Conservation (phyloP, 1,140 invertebrate species). For the Leptopilina clavipes region DNA sequence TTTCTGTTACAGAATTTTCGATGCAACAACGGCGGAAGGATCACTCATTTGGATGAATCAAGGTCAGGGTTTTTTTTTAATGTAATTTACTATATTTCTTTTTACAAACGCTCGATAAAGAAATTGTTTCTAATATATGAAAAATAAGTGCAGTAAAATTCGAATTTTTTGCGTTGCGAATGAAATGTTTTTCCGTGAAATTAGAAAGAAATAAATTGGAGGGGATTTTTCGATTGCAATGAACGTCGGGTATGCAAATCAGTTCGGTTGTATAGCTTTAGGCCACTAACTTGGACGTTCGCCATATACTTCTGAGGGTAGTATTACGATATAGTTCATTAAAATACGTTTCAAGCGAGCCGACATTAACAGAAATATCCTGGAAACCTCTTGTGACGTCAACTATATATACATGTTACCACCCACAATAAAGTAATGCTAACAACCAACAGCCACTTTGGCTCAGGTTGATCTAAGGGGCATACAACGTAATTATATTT, state of each 20-base stretch:
- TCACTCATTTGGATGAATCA: too few species aligned
- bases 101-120: too few species aligned
- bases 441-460: not conserved
- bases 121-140: too few species aligned
- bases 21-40: too few species aligned
- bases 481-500: too few species aligned
- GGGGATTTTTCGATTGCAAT: conserved; percentile 7
- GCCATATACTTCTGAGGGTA: conserved; percentile 60
- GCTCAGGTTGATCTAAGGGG: not conserved
- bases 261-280: conserved; percentile 57
- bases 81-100: too few species aligned
- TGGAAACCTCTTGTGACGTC: not conserved
- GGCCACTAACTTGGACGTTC: conserved; percentile 52
- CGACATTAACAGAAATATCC: not conserved
- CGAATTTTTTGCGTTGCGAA: not conserved
- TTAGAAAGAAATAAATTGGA: conserved; percentile 27
- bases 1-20: too few species aligned
- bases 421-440: not conserved
- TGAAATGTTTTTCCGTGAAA: conserved; percentile 10
- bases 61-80: too few species aligned
- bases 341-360: conserved; percentile 14
- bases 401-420: not conserved
- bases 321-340: conserved; percentile 39
- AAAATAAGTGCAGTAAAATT: too few species aligned
- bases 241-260: conserved; percentile 63